Percentiles rank a stretch among this genome's conserved stretches.
Conservation (phyloP, 2,888 invertebrate species). For the Drosophila emarginata region DNA sequence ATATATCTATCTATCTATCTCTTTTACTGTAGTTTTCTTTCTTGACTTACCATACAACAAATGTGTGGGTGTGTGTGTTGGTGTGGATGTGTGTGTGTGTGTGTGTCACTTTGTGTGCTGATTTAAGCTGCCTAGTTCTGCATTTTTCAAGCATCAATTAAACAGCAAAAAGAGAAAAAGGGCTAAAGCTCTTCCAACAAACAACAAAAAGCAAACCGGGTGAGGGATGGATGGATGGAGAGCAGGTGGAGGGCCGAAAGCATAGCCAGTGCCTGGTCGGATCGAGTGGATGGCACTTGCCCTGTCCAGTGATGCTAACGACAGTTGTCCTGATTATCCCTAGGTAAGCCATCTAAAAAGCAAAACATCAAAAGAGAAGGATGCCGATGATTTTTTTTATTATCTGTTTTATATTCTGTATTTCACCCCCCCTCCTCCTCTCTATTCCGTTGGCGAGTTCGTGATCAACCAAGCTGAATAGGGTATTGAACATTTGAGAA, state of each 20-base stretch:
- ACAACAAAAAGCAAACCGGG: neutral
- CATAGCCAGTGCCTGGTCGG: neutral
- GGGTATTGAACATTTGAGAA: neutral
- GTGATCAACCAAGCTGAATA: slow-evolving; percentile 1
- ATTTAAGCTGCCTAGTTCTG: slow-evolving; percentile 42
- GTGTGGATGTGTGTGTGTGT: slow-evolving; percentile 15
- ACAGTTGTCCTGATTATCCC: slow-evolving; percentile 13
- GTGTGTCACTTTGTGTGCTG: slow-evolving; percentile 31
- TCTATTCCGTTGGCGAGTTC: neutral
- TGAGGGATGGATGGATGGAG: neutral
- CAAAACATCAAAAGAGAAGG: slow-evolving; percentile 10
- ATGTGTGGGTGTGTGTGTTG: slow-evolving; percentile 11
- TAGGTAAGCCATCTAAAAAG: slow-evolving; percentile 2
- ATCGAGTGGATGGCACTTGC: slow-evolving; percentile 6
- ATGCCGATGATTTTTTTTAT: neutral
- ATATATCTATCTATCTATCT: slow-evolving; percentile 17
- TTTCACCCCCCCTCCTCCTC: no score
- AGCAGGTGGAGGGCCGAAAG: neutral
- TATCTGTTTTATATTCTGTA: neutral
- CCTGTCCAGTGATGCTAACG: slow-evolving; percentile 8
- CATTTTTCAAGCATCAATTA: slow-evolving; percentile 57
- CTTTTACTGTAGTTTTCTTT: slow-evolving; percentile 7
- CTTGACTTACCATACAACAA: slow-evolving; percentile 25
- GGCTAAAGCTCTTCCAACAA: slow-evolving; percentile 27
- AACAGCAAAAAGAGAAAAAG: slow-evolving; percentile 32